Base-by-base conservation (phyloP, 2,113 vertebrate species). In the Anser cygnoides region DNA sequence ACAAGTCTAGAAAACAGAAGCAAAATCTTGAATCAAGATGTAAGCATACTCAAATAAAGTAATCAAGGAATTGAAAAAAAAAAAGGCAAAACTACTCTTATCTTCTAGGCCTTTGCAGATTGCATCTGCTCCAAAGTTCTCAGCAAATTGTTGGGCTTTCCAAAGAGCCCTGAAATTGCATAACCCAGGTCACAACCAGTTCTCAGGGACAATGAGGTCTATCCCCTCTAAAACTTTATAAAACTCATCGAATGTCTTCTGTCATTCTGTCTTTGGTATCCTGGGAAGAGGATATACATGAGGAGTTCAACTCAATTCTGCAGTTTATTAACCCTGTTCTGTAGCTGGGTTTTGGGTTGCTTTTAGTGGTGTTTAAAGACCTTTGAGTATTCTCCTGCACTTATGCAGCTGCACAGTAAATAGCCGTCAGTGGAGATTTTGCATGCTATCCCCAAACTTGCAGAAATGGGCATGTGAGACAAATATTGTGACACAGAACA, bases 211-310 rank as follows among this genome's bases (percentile, higher is more conserved):
- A 39, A 3, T 29, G 39, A 49, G 39, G 14, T 49, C 39, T 59
- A 5, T 55, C 59, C 11, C 25, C 26, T 35, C 29, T 31, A 28
- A 33, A 58, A 39, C 26, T 4, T 50, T 21, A 57, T 33, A 70
- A 58, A 81, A 50, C 10, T 16, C 49, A 14, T 4, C 37, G 10
- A 44, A 23, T 43, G 6, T 46, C 13, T 41, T 74, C 29, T 80
- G 20, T 49, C 37, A 13, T 37, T 82, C 55, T 50, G 8, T 23
- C 23, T 58, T 70, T 33, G 0, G 0, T 23, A 35, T 12, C 6
- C 10, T 0, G 0, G 3, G 12, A 10, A 37, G 33, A 59, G 7
- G 6, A 15, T 39, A 14, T 39, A 18, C 33, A n/a, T n/a, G 15
- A 26, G 43, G 46, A 87, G 35, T 52, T 71, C 31, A 74, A 31